Evolutionary conservation across 2,797 vertebrate species (phyloP), one percentile per base, ranked within the genome.

Genomic region (Characodon lateralis): DNA sequence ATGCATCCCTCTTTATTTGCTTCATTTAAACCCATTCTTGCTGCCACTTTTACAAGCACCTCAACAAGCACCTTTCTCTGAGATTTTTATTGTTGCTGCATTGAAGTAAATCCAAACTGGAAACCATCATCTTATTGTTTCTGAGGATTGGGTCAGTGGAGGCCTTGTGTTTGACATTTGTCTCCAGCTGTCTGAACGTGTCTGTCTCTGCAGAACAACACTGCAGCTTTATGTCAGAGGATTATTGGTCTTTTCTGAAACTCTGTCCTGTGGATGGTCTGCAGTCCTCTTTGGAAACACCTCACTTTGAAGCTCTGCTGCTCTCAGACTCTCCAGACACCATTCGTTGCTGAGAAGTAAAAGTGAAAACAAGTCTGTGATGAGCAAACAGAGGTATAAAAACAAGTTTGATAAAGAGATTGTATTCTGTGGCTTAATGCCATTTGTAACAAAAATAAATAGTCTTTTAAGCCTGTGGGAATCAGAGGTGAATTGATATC

Each of bases 141-240:
- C 26, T 48, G 63, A 4, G 24, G 71, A 2, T 1, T 0, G 16
- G 59, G 80, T 75, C 66, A 77, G 41, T 28, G 20, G 71, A 46
- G 50, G 50, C 31, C 79, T 66, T 22, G 72, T 85, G 71, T 71
- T 53, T 2, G 71, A 66, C 68, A 9, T 28, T 7, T 50, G 35
- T 6, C 43, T 0, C 63, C 0, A 5, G 68, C 65, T 41, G 56
- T 39, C 58, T 46, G n/a, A 31, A 35, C 6, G 7, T 2, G 1
- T 69, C 65, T 3, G 13, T 73, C 58, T 79, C 73, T 31, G 68
- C 66, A 73, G 74, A 75, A 43, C 75, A 82, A 78, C 83, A 55
- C 59, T 24, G 56, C 0, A 9, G 72, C 84, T 73, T 75, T 83
- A 85, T 85, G 43, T 39, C 55, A 2, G 65, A 70, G 1, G 53